These are phyloP conservation scores for Sinocyclocheilus grahami DNA, from an alignment of 2,113 vertebrate genomes.

Conservation along the genomic window DNA sequence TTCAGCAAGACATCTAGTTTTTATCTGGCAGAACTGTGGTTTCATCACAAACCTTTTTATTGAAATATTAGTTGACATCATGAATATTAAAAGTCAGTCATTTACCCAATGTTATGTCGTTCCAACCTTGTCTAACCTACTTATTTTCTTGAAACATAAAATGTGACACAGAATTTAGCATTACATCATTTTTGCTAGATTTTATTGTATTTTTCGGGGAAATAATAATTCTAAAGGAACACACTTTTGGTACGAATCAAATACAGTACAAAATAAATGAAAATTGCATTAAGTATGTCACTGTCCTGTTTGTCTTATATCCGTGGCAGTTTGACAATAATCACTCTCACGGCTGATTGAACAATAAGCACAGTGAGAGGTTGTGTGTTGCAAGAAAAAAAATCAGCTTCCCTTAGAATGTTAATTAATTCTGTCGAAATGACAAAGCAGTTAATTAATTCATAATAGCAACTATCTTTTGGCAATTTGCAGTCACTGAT, in stretches of 20 bases:
- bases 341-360: constrained; percentile 24
- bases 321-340: neutral
- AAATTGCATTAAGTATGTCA: neutral
- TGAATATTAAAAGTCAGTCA: no score
- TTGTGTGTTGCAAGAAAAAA: neutral
- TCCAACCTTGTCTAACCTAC: neutral
- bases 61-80: neutral
- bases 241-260: no score
- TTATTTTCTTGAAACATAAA: neutral
- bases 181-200: no score
- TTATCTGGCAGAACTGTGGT: no score
- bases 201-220: no score
- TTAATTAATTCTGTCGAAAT: constrained; percentile 61
- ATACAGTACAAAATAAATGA: neutral
- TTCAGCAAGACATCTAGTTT: no score
- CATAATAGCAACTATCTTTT: constrained; percentile 51
- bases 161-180: no score
- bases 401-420: constrained; percentile 44
- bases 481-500: constrained; percentile 28
- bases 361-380: constrained; percentile 11
- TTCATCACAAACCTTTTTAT: neutral
- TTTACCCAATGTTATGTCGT: neutral
- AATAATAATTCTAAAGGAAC: no score
- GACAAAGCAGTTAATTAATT: constrained; percentile 61
- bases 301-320: neutral